These are phyloP conservation scores for Danionella cerebrum DNA, from an alignment of 2,113 vertebrate genomes.

Conservation along the genomic window DNA sequence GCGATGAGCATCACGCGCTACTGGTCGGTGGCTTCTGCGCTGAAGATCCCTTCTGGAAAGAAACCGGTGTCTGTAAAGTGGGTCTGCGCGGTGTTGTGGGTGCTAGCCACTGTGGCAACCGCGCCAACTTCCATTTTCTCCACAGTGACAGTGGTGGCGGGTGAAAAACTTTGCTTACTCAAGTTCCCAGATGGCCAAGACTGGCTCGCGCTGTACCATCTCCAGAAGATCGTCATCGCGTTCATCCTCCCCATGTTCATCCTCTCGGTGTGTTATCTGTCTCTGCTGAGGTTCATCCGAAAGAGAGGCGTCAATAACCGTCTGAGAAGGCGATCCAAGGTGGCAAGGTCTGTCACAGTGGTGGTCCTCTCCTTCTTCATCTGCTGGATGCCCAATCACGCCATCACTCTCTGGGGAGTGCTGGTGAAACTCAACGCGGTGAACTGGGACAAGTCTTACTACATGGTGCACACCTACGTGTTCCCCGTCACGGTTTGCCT, in stretches of 20 bases:
- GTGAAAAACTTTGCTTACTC: constrained; percentile 63
- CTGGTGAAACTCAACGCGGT: constrained; percentile 68
- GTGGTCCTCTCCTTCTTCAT: constrained; percentile 60
- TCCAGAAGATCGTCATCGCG: constrained; percentile 62
- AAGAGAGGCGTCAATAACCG: constrained; percentile 54
- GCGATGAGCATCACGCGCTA: constrained; percentile 69
- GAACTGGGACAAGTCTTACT: constrained; percentile 65
- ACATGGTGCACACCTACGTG: constrained; percentile 67
- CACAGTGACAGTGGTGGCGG: constrained; percentile 51
- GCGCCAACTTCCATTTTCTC: constrained; percentile 63
- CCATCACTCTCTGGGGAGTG: constrained; percentile 73
- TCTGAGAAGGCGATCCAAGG: constrained; percentile 47
- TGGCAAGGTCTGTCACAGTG: constrained; percentile 59
- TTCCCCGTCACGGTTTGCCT: constrained; percentile 70
- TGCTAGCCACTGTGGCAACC: constrained; percentile 53
- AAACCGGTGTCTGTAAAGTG: constrained; percentile 49
- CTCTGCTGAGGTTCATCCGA: constrained; percentile 61
- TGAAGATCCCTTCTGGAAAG: constrained; percentile 43
- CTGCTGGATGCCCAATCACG: constrained; percentile 66
- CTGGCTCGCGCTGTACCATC: constrained; percentile 64
- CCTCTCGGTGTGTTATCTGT: constrained; percentile 57
- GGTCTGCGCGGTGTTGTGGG: constrained; percentile 60
- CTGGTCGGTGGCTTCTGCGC: constrained; percentile 54
- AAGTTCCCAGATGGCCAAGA: constrained; percentile 59
- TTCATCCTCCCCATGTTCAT: constrained; percentile 63